Conservation (phyloP, 2,797 vertebrate species). For the Epinephelus coioides region DNA sequence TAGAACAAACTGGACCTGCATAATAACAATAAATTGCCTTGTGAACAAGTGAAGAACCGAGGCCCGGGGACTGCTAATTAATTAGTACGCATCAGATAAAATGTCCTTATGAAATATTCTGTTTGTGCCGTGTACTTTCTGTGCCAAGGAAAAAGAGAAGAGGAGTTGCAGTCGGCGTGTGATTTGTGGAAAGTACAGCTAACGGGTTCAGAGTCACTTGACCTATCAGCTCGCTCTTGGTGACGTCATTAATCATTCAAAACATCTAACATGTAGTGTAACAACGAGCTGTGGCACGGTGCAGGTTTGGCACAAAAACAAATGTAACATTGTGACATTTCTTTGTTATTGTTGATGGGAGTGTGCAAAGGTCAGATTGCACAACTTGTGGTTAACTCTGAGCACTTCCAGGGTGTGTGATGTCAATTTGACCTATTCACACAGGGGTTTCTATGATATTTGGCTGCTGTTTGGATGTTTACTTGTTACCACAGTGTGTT, state of each 20-base stretch:
- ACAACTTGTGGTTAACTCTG: background rate
- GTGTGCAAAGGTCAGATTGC: constrained; percentile 37
- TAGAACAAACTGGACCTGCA: constrained; percentile 55
- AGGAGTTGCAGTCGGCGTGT: constrained; percentile 18
- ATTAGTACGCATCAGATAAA: constrained; percentile 60
- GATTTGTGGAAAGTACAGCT: constrained; percentile 62
- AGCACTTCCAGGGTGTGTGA: constrained; percentile 2
- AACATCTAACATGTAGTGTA: constrained; percentile 19
- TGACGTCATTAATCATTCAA: constrained; percentile 40
- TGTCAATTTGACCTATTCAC: constrained; percentile 28
- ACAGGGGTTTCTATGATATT: background rate
- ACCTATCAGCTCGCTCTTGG: constrained; percentile 19
- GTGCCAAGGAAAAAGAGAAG: constrained; percentile 29
- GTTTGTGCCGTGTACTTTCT: constrained; percentile 22
- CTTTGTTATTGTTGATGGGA: background rate
- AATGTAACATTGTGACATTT: constrained; percentile 22
- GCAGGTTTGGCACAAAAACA: constrained; percentile 2
- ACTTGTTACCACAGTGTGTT: background rate
- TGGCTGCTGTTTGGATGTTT: no score
- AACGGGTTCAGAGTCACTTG: constrained; percentile 51
- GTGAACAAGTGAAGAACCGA: constrained; percentile 47
- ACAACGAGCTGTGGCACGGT: background rate
- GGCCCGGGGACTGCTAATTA: constrained; percentile 59
- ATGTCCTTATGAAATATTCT: constrained; percentile 44
- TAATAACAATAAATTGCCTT: constrained; percentile 61